Base-by-base conservation (phyloP, 2,797 vertebrate genomes). In the Alosa sapidissima region DNA sequence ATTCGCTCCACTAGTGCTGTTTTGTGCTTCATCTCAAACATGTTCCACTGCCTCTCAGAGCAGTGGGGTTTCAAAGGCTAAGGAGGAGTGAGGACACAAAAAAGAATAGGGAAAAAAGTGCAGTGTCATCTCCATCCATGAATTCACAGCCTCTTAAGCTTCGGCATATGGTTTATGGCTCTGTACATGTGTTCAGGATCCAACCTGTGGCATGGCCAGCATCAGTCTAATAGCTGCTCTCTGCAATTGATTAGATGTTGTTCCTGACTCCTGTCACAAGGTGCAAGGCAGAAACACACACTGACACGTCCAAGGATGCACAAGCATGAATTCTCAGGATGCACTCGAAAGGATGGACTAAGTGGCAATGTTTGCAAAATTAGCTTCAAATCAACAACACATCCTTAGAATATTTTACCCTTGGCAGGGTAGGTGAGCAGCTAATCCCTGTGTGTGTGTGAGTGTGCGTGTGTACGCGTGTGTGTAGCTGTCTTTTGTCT, bases 391-490 rank as follows among this genome's bases (percentile, higher is more conserved):
- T 75, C 16, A 19, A 36, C 14, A 75, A 41, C 68, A 19, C 1
- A 21, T 75, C 36, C n/a, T 19, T 19, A 16, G 36, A 14, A 75
- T 16, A 16, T 75, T 75, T 75, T 7, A 41, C 10, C 65, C 33
- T 72, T 19, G 9, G 36, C 68, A 45, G 36, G 36, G 13, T 75
- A 13, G 68, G 5, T 45, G 68, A 75, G 14, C 16, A 13, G 19
- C 13, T 75, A 75, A 75, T 75, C 16, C 41, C 72, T 47, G 36
- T 47, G 72, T 75, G 68, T 68, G 65, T 68, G 65, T 24, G n/a
- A 9, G 19, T 8, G 19, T 28, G 62, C 13, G n/a, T 33, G 62
- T 65, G 54, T 33, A 10, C 8, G n/a, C 28, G 62, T 72, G 11
- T 72, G 9, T 36, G 33, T 33, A 55, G 54, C 16, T 55, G 58